phyloP scores from a whole-genome alignment of 2,797 vertebrate genomes.

The Galagoides demidoff region DNA sequence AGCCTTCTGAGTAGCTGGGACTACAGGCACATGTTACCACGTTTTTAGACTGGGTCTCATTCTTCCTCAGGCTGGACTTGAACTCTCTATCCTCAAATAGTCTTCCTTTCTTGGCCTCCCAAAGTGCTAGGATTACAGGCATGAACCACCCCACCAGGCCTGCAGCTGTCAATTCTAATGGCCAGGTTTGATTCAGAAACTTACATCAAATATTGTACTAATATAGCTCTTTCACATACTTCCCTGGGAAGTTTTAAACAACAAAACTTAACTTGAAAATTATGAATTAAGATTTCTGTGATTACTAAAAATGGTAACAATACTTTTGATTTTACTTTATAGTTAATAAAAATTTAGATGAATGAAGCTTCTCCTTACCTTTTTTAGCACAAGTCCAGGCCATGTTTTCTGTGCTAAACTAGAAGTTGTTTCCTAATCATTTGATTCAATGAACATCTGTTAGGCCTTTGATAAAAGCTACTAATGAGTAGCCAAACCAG shows the following conservation, averaged over 20 bases:
- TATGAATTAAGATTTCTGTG: constrained; percentile 50
- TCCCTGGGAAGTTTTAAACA: constrained; percentile 51
- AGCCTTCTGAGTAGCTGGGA: not conserved
- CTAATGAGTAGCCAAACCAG: not conserved
- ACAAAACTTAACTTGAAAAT: constrained; percentile 65
- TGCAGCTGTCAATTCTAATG: constrained; percentile 63
- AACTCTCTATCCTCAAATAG: not conserved
- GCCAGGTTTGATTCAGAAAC: constrained; percentile 27
- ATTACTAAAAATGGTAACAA: constrained; percentile 39
- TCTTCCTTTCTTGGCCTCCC: not conserved
- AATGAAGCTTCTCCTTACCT: not conserved
- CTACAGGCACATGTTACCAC: not conserved
- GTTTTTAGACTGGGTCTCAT: not conserved
- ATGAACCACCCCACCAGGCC: not conserved
- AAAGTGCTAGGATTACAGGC: not conserved
- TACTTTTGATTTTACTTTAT: constrained; percentile 54
- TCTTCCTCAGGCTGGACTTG: not conserved
- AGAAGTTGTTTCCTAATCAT: constrained; percentile 30
- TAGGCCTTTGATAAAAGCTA: constrained; percentile 34
- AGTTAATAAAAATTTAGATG: constrained; percentile 52
- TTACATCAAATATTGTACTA: constrained; percentile 42
- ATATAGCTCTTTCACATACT: constrained; percentile 41
- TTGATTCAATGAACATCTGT: not conserved
- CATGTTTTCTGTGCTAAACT: constrained; percentile 36
- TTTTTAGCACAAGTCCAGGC: not conserved